Percentiles rank a stretch among this genome's conserved stretches.
phyloP scores from a whole-genome alignment of 2,797 vertebrate species.

The Rallus crepitans region DNA sequence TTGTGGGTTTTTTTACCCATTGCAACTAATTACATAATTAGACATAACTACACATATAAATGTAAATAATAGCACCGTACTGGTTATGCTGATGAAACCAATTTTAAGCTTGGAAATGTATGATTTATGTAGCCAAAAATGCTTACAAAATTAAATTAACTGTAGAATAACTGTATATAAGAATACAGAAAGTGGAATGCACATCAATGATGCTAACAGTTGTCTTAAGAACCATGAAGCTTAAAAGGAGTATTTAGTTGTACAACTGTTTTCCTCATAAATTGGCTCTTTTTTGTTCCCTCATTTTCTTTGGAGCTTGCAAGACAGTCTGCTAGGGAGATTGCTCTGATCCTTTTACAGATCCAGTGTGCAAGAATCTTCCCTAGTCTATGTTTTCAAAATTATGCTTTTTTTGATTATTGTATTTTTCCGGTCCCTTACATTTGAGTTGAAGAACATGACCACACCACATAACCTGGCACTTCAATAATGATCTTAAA shows the following conservation, averaged over 20 bases:
- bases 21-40: slow-evolving; percentile 86
- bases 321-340: slow-evolving; percentile 42
- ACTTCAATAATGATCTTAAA: slow-evolving; percentile 72
- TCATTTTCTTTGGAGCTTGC: slow-evolving; percentile 7
- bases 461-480: slow-evolving; percentile 69
- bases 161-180: slow-evolving; percentile 75
- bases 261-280: slow-evolving; percentile 27
- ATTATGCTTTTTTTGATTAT: background rate
- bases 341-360: slow-evolving; percentile 14
- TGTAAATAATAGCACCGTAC: slow-evolving; percentile 93
- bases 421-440: slow-evolving; percentile 34
- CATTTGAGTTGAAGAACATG: slow-evolving; percentile 67
- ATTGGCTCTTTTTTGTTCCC: background rate
- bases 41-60: slow-evolving; percentile 85
- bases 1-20: slow-evolving; percentile 67
- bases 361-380: slow-evolving; percentile 1
- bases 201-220: slow-evolving; percentile 92
- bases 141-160: slow-evolving; percentile 79
- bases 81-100: slow-evolving; percentile 83
- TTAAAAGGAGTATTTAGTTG: slow-evolving; percentile 19
- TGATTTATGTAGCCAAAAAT: slow-evolving; percentile 73
- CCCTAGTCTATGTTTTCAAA: slow-evolving; percentile 26
- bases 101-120: slow-evolving; percentile 73
- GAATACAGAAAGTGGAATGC: slow-evolving; percentile 97
- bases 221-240: slow-evolving; percentile 41